A percentile compares a stretch with the other conserved stretches of the same genome.
Evolutionary conservation across 1,140 invertebrate species (phyloP).

Genomic region (Microvelia longipes): DNA sequence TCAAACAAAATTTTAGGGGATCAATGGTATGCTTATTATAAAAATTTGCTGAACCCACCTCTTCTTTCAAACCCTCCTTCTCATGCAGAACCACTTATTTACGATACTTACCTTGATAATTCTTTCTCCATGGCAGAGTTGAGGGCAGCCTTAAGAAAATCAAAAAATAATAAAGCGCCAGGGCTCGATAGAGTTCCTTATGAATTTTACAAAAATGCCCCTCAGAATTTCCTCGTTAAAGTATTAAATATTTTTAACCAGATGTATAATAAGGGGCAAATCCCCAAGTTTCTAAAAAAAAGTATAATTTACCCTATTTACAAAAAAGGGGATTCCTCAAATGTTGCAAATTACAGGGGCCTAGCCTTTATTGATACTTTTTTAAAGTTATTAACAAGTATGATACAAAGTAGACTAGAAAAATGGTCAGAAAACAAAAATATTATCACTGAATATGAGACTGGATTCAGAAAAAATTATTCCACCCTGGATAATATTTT

Average conservation of each 20-base stretch:
- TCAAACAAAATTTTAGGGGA: not conserved
- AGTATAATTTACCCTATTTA: conserved; percentile 9
- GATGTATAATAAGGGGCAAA: not conserved
- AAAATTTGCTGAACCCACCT: not conserved
- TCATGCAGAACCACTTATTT: not conserved
- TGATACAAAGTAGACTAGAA: conserved; percentile 5
- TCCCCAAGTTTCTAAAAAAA: not conserved
- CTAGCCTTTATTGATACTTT: conserved; percentile 11
- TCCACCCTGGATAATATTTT: conserved; percentile 10
- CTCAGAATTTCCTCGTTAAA: not conserved
- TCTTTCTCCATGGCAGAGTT: conserved; percentile 3
- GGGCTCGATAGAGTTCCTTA: conserved; percentile 11
- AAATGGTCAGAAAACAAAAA: not conserved
- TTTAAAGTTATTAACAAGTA: conserved; percentile 7
- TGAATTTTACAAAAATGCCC: conserved; percentile 8
- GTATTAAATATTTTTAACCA: conserved; percentile 6
- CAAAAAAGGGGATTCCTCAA: conserved; percentile 11
- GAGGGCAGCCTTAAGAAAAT: not conserved
- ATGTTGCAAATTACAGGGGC: conserved; percentile 10
- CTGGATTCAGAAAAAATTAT: conserved; percentile 11
- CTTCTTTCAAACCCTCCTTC: not conserved
- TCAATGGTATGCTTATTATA: conserved; percentile 1
- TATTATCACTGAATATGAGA: conserved; percentile 4
- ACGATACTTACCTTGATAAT: not conserved
- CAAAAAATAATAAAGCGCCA: conserved; percentile 9